Evolutionary conservation across 2,888 invertebrate species (phyloP).

Genomic region (Troides helena): DNA sequence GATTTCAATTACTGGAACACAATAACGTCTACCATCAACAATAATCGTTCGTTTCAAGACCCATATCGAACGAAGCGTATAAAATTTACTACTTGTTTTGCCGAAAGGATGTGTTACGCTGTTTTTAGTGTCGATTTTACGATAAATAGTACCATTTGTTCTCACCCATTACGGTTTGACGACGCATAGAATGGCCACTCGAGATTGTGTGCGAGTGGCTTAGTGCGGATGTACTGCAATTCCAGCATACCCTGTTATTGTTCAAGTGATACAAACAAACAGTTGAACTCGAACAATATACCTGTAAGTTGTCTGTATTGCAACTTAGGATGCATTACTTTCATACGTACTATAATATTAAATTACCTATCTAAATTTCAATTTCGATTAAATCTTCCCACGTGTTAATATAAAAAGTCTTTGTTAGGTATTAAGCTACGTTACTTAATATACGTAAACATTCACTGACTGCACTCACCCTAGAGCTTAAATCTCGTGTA

Average conservation of each 20-base stretch:
- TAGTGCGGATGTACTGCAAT: slow-evolving; percentile 55
- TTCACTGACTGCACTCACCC: slow-evolving; percentile 10
- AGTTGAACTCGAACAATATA: neutral
- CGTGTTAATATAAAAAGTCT: neutral
- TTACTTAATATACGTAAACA: no score
- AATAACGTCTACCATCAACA: slow-evolving; percentile 28
- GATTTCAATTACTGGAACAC: slow-evolving; percentile 25
- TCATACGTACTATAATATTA: no score
- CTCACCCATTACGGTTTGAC: slow-evolving; percentile 61
- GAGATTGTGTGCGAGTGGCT: slow-evolving; percentile 56
- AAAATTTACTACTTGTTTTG: slow-evolving; percentile 59
- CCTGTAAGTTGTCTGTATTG: neutral
- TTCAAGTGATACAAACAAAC: slow-evolving; percentile 41
- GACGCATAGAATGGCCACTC: slow-evolving; percentile 64
- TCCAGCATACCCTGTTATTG: slow-evolving; percentile 41
- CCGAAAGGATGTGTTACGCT: slow-evolving; percentile 64
- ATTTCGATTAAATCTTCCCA: no score
- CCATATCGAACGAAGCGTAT: slow-evolving; percentile 41
- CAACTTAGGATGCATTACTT: neutral
- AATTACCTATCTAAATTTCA: no score
- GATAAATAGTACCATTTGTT: slow-evolving; percentile 73
- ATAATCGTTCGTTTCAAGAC: slow-evolving; percentile 35
- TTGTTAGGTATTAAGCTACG: neutral
- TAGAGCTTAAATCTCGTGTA: slow-evolving; percentile 23
- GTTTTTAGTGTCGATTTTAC: slow-evolving; percentile 73